Conservation (phyloP, 2,797 vertebrate genomes). For the Tokudaia tokunoshimensis region DNA sequence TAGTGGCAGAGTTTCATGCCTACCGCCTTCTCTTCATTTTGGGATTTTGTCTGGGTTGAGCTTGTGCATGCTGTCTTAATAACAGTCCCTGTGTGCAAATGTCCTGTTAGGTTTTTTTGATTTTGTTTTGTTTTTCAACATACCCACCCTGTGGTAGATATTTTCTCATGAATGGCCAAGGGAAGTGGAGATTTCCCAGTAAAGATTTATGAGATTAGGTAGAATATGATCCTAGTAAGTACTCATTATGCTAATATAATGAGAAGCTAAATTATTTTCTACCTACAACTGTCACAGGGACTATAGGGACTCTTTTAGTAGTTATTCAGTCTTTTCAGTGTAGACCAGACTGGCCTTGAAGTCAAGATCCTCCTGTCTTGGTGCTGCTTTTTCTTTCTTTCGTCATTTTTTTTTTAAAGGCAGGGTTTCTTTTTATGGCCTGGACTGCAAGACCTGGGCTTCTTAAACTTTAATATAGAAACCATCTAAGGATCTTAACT, state of each 20-base stretch:
- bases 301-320: background rate
- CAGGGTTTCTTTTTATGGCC: background rate
- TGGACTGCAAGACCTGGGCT: background rate
- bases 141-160: background rate
- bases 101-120: background rate
- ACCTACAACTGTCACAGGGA: background rate
- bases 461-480: constrained; percentile 30
- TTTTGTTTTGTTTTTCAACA: background rate
- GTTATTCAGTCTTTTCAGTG: background rate
- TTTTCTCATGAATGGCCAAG: constrained; percentile 40
- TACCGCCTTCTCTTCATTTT: background rate
- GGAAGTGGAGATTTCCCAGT: background rate
- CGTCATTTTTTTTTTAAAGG: background rate
- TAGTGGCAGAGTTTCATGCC: no score
- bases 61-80: background rate
- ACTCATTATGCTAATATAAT: constrained; percentile 48
- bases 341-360: background rate
- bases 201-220: constrained; percentile 50
- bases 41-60: background rate
- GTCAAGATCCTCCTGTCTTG: background rate
- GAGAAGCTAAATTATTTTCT: background rate
- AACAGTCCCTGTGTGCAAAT: background rate
- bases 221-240: constrained; percentile 45
- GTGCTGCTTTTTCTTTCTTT: background rate
- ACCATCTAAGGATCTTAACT: constrained; percentile 23